phyloP scores from a whole-genome alignment of 1,140 invertebrate species.

The Drosophila santomea region DNA sequence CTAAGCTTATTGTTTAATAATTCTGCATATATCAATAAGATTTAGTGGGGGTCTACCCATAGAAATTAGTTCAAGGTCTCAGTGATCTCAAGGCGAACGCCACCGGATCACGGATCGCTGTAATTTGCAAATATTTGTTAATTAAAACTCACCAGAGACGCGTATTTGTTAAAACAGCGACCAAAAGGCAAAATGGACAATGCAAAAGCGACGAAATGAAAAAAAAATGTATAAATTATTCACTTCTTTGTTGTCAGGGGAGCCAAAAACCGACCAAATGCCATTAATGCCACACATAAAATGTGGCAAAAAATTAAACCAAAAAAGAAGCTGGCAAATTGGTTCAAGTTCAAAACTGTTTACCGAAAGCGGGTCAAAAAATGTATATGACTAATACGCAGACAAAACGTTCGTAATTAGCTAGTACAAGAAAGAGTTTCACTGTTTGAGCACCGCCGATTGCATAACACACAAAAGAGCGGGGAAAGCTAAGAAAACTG shows the following conservation, averaged over 20 bases:
- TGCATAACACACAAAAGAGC: constrained; percentile 19
- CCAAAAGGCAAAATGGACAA: constrained; percentile 44
- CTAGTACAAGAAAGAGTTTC: constrained; percentile 59
- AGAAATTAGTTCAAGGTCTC: constrained; percentile 68
- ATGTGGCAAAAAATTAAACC: constrained; percentile 15
- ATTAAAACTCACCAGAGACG: constrained; percentile 56
- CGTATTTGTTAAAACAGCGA: constrained; percentile 24
- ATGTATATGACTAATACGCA: constrained; percentile 15
- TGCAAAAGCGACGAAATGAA: constrained; percentile 41
- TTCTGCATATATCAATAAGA: constrained; percentile 11
- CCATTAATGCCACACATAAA: constrained; percentile 43
- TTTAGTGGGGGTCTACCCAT: constrained; percentile 20
- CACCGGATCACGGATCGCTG: constrained; percentile 31
- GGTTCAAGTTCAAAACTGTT: constrained; percentile 73
- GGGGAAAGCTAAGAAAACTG: background rate
- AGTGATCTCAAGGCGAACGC: constrained; percentile 48
- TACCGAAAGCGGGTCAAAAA: constrained; percentile 66
- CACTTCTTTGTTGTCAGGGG: constrained; percentile 43
- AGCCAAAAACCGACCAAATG: constrained; percentile 57
- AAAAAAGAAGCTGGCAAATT: constrained; percentile 57
- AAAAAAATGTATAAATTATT: constrained; percentile 68
- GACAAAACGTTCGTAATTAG: constrained; percentile 28
- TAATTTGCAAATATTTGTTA: constrained; percentile 81
- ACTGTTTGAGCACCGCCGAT: constrained; percentile 42
- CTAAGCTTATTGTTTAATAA: background rate